A percentile compares a stretch with the other conserved stretches of the same genome.
Conservation (phyloP, 2,113 vertebrate species). For the Paralichthys olivaceus region DNA sequence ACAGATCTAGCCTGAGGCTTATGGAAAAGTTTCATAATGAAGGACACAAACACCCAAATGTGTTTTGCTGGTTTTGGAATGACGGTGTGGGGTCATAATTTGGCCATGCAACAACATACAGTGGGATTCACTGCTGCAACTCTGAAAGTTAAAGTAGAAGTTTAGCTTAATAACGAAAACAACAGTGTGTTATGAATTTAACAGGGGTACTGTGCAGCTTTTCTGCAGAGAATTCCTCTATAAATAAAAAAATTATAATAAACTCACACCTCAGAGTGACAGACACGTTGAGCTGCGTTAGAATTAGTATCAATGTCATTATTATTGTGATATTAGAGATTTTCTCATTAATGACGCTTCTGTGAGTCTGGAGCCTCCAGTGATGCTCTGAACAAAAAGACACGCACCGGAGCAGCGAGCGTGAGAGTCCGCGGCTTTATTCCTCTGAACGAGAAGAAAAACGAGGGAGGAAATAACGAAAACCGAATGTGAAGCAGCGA, state of each 20-base stretch:
- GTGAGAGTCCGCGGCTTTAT: constrained; percentile 8
- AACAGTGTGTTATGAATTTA: neutral
- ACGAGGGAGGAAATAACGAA: neutral
- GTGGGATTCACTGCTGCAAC: neutral
- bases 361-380: constrained; percentile 1
- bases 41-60: constrained; percentile 4
- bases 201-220: neutral
- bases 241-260: too few species aligned
- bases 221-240: too few species aligned
- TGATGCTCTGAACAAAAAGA: constrained; percentile 66
- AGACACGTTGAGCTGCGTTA: accelerated
- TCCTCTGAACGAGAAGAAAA: constrained; percentile 6
- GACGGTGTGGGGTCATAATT: neutral
- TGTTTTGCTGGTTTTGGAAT: neutral
- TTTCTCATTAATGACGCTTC: constrained; percentile 21
- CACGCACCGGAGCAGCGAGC: constrained; percentile 42
- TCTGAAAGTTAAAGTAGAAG: constrained; percentile 13
- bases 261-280: too few species aligned
- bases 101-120: neutral
- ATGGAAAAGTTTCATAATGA: constrained; percentile 18
- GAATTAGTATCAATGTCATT: neutral
- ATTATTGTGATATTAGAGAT: neutral
- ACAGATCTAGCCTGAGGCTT: neutral
- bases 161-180: neutral
- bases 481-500: neutral